These are phyloP conservation scores for Muscicapa adusta DNA, from an alignment of 2,113 vertebrate genomes.

Conservation along the genomic window DNA sequence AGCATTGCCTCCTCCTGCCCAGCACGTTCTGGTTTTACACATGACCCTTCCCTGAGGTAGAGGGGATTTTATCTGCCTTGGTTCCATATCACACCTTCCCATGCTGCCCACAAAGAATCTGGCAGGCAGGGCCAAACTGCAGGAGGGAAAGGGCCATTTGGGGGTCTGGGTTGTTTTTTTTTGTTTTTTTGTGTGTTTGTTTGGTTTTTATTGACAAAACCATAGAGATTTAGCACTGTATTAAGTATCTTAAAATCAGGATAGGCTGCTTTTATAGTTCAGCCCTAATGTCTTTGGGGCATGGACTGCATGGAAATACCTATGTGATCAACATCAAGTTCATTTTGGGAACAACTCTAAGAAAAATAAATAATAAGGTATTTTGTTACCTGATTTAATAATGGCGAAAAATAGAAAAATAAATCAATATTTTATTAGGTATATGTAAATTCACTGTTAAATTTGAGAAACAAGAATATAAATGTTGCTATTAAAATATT, in stretches of 20 bases:
- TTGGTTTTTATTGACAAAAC: background rate
- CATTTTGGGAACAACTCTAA: background rate
- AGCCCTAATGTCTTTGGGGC: background rate
- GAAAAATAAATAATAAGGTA: background rate
- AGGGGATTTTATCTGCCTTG: background rate
- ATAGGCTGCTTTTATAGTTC: background rate
- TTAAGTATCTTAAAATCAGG: background rate
- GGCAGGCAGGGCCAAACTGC: background rate
- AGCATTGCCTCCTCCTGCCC: background rate
- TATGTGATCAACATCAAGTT: accelerated
- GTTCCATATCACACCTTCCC: background rate
- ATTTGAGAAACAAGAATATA: background rate
- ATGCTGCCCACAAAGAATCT: background rate
- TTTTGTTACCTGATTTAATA: background rate
- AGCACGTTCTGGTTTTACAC: background rate
- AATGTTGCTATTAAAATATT: background rate
- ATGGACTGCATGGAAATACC: background rate
- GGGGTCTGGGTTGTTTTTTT: background rate
- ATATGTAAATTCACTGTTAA: background rate
- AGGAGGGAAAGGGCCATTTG: background rate
- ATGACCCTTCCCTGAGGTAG: background rate
- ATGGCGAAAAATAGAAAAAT: background rate
- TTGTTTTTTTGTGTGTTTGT: too few relatives aligned
- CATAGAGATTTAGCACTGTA: background rate
- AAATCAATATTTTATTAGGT: background rate